Conservation (phyloP, 2,113 vertebrate genomes). For the Pangasianodon hypophthalmus region DNA sequence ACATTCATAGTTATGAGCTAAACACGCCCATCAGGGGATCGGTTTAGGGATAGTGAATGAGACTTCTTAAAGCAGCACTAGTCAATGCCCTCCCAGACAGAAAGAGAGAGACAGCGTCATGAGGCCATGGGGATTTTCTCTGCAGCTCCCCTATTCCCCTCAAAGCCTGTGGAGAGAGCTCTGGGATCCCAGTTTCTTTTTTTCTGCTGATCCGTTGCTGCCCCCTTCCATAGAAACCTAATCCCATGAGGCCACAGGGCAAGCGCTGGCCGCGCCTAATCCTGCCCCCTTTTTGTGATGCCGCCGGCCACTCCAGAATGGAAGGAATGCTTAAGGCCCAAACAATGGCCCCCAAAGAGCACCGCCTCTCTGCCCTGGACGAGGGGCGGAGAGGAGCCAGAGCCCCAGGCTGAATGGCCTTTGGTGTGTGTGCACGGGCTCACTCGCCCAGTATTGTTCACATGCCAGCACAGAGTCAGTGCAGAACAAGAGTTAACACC, state of each 20-base stretch:
- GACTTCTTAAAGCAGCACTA: slow-evolving; percentile 39
- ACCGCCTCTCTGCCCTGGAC: slow-evolving; percentile 38
- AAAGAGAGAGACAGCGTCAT: slow-evolving; percentile 42
- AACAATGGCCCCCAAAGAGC: slow-evolving; percentile 53
- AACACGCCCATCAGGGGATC: slow-evolving; percentile 47
- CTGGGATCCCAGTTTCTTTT: slow-evolving; percentile 51
- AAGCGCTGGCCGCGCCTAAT: slow-evolving; percentile 55
- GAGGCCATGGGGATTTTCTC: slow-evolving; percentile 55
- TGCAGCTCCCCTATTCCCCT: slow-evolving; percentile 39
- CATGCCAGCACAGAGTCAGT: slow-evolving; percentile 59
- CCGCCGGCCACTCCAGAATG: slow-evolving; percentile 55
- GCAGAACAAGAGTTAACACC: slow-evolving; percentile 61
- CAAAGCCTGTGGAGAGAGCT: slow-evolving; percentile 50
- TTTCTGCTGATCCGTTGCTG: slow-evolving; percentile 52
- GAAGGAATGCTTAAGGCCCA: slow-evolving; percentile 54
- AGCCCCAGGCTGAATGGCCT: slow-evolving; percentile 51
- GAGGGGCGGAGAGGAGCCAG: slow-evolving; percentile 49
- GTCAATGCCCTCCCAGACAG: slow-evolving; percentile 34
- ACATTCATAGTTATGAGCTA: slow-evolving; percentile 44
- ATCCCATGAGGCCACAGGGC: slow-evolving; percentile 56
- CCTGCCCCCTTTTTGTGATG: slow-evolving; percentile 56
- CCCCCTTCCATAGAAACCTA: slow-evolving; percentile 58
- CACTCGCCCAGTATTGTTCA: slow-evolving; percentile 53
- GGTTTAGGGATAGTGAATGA: slow-evolving; percentile 35
- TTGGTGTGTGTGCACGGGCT: slow-evolving; percentile 53